Conservation (phyloP, 2,888 invertebrate species). For the Alloplasta piceator region DNA sequence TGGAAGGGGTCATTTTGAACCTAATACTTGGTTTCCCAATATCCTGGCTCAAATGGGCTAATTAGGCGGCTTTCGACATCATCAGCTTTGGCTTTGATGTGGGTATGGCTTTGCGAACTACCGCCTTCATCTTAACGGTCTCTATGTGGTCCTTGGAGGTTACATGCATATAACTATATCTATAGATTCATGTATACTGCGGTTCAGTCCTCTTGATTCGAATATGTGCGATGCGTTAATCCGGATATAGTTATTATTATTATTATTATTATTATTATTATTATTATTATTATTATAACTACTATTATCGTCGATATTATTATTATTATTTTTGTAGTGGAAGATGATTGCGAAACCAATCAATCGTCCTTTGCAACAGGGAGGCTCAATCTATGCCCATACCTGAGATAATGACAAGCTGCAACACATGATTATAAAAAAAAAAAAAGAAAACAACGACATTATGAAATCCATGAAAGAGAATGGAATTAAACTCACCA, state of each 20-base stretch:
- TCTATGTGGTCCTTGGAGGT: constrained; percentile 62
- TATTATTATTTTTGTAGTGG: background rate
- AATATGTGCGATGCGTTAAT: background rate
- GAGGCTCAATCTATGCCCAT: background rate
- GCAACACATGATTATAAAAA: background rate
- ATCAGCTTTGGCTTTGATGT: constrained; percentile 78
- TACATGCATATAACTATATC: constrained; percentile 45
- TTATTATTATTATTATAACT: constrained; percentile 9
- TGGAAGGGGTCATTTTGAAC: constrained; percentile 34
- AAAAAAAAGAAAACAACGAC: background rate
- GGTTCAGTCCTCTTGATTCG: constrained; percentile 4
- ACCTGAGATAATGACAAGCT: background rate
- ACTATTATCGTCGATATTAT: constrained; percentile 32
- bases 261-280: constrained; percentile 30
- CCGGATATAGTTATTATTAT: constrained; percentile 34
- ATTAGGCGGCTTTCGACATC: constrained; percentile 79
- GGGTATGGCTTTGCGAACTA: constrained; percentile 60
- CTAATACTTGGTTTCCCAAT: constrained; percentile 59
- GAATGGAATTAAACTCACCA: constrained; percentile 89
- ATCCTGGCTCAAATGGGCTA: constrained; percentile 74
- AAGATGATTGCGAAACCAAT: constrained; percentile 23
- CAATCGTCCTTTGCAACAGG: background rate
- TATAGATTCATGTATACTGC: constrained; percentile 5
- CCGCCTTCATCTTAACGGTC: constrained; percentile 21
- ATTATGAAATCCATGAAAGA: background rate